Conservation (phyloP, 1,140 invertebrate species). For the Lysiphlebus fabarum region DNA sequence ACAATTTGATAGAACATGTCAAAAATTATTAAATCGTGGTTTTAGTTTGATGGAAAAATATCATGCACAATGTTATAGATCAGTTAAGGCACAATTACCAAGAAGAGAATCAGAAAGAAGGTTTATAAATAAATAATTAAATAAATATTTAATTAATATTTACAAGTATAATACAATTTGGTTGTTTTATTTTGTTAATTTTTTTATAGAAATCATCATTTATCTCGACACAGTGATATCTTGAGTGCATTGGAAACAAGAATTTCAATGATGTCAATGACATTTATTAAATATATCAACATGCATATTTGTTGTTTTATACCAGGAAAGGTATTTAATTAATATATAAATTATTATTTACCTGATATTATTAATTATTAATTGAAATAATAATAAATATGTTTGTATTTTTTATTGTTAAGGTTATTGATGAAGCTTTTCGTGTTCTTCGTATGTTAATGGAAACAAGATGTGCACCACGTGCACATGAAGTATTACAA, state of each 20-base stretch:
- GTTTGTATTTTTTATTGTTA: conserved; percentile 26
- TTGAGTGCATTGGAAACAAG: conserved; percentile 86
- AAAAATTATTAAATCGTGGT: conserved; percentile 74
- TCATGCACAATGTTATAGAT: conserved; percentile 70
- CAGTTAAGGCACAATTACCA: conserved; percentile 79
- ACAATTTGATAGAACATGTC: conserved; percentile 72
- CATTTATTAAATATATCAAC: conserved; percentile 84
- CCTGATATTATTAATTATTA: conserved; percentile 8
- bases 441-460: conserved; percentile 70
- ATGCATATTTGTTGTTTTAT: conserved; percentile 85
- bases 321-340: conserved; percentile 73
- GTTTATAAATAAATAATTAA: no score
- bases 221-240: conserved; percentile 84
- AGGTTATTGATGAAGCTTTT: conserved; percentile 88
- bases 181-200: no score
- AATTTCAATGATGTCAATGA: conserved; percentile 88
- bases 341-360: neutral
- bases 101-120: conserved; percentile 80
- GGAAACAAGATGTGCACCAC: conserved; percentile 64
- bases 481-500: conserved; percentile 81
- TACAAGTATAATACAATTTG: no score
- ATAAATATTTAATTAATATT: no score
- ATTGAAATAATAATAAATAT: conserved; percentile 19
- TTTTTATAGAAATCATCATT: conserved; percentile 65
- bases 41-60: conserved; percentile 76